These are phyloP conservation scores for Mesocentrotus franciscanus DNA, from an alignment of 53 echinoderm and acorn worm genomes.

Conservation along the genomic window DNA sequence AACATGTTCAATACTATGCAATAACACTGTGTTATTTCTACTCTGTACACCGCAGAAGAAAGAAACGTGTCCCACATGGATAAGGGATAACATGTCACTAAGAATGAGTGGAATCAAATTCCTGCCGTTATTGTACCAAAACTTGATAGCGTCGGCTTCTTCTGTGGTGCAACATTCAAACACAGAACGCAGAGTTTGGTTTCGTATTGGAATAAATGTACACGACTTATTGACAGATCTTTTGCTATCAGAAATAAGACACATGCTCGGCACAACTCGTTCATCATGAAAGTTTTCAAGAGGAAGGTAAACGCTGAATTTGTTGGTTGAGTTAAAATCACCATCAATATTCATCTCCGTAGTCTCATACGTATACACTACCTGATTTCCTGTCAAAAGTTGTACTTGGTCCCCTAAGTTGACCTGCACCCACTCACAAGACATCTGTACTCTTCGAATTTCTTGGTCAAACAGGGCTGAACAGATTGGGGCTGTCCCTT, in stretches of 20 bases:
- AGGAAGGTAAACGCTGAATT: neutral
- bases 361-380: neutral
- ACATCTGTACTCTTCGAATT: neutral
- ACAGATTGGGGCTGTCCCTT: neutral
- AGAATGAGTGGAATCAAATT: neutral
- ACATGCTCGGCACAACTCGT: neutral
- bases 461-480: neutral
- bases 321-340: neutral
- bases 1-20: neutral
- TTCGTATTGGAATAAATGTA: neutral
- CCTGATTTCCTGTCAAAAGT: conserved; percentile 11
- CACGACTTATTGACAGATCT: neutral
- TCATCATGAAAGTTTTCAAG: neutral
- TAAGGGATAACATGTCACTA: neutral
- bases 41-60: neutral
- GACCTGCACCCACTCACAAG: conserved; percentile 38
- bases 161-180: neutral
- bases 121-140: neutral
- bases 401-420: neutral
- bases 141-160: neutral
- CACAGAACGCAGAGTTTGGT: neutral
- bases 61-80: neutral
- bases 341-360: neutral
- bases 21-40: neutral
- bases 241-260: neutral